These are phyloP conservation scores for Atta cephalotes DNA, from an alignment of 1,140 invertebrate genomes.

Conservation along the genomic window DNA sequence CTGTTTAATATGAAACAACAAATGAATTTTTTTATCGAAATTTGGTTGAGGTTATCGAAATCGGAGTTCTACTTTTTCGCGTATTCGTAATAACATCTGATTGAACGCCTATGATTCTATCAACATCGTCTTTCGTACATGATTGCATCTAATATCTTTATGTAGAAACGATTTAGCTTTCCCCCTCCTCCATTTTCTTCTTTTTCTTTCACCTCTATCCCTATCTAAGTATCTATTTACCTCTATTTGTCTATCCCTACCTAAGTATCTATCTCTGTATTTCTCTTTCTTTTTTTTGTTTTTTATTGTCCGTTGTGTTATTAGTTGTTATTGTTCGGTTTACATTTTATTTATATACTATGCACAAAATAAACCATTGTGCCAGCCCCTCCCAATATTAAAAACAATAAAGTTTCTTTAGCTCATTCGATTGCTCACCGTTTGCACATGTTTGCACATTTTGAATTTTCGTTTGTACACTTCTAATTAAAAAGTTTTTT, in stretches of 20 bases:
- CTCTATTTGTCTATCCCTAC: background rate
- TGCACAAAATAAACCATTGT: background rate
- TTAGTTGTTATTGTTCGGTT: background rate
- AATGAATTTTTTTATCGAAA: slow-evolving; percentile 1
- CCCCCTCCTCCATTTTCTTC: background rate
- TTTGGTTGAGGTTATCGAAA: background rate
- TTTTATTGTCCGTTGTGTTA: background rate
- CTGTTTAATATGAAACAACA: background rate
- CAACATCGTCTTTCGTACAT: background rate
- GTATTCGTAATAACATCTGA: background rate
- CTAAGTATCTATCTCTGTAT: too few relatives aligned
- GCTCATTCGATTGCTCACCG: too few relatives aligned
- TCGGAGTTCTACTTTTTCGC: background rate
- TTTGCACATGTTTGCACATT: too few relatives aligned
- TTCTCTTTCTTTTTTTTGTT: background rate
- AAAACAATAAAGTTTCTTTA: too few relatives aligned
- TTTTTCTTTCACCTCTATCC: background rate
- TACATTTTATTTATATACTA: background rate
- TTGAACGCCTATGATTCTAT: slow-evolving; percentile 8
- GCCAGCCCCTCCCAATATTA: too few relatives aligned
- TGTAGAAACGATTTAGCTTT: background rate
- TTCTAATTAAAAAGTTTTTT: too few relatives aligned
- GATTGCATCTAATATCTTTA: slow-evolving; percentile 23
- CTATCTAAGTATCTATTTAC: background rate
- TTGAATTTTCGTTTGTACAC: too few relatives aligned